Base-by-base conservation (phyloP, 2,888 invertebrate species). In the Acanthosepion esculentum region DNA sequence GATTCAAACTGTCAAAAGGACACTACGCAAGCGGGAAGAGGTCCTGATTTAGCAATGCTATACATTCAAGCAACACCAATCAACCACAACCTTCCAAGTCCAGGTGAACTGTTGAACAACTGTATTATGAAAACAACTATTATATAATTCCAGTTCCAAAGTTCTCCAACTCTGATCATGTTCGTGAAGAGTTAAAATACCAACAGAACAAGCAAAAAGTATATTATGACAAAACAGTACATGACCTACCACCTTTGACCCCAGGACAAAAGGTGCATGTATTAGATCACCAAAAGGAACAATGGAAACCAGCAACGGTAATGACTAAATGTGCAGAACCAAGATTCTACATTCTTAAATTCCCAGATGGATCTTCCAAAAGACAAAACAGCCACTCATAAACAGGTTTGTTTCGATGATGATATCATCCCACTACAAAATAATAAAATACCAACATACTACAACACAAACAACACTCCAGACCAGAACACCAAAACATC, bases 21-120 rank as follows among this genome's bases (percentile, higher is more conserved):
- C 41, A 29, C 41, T 94, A 10, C 33, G 92, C 53, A 91, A 78
- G 29, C 91, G 26, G 50, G 94, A 33, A 94, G 29, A 55, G 94
- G 91, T 26, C 10, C 50, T 15, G 10, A 94, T 78, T 50, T 94
- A 20, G 94, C 91, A 15, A 53, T 94, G 29, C 50, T 94, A 23
- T 91, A 20, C 53, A 41, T 53, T 6, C 78, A 93, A 12, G 91
- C 91, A 12, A 94, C 94, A 48, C 91, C 94, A 12, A 20, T 94
- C 33, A 48, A 29, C 50, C 50, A 33, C 59, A 94, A 59, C 50
- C 6, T 94, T 8, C 94, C 94, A 41, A 48, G 78, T 23, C 55
- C 94, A 94, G 94, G 29, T 91, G 94, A 91, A 94, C n/a, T 94
- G 53, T 48, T 94, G 8, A 55, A 48, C 33, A 91, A 93, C n/a